Percentiles rank a stretch among this genome's conserved stretches.
Evolutionary conservation across 2,113 vertebrate genomes (phyloP).

Genomic region (Climacteris rufus): DNA sequence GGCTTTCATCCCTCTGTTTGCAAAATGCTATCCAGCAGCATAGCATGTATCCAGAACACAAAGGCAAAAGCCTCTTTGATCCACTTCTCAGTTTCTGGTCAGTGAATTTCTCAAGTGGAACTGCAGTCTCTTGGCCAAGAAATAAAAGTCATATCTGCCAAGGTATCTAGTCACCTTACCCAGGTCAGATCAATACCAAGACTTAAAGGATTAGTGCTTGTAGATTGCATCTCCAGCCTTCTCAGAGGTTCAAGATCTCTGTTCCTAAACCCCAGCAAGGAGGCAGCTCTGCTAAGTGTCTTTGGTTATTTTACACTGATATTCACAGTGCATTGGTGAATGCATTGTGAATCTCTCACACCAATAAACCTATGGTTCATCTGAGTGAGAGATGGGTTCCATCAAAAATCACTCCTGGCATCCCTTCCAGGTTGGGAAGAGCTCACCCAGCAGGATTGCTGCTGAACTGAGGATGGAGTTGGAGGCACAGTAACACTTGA

Average conservation of each 20-base stretch:
- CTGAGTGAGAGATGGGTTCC: background rate
- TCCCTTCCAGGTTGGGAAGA: background rate
- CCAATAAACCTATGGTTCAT: background rate
- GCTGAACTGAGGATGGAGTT: rapidly evolving
- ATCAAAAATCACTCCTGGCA: background rate
- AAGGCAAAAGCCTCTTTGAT: background rate
- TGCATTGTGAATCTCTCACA: background rate
- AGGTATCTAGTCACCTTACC: background rate
- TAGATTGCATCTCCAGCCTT: background rate
- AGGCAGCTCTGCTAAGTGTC: background rate
- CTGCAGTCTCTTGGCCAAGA: background rate
- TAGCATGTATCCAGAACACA: background rate
- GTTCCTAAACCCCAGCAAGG: background rate
- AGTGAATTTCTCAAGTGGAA: background rate
- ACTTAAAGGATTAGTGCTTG: background rate
- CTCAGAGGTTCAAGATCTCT: background rate
- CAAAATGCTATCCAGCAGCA: background rate
- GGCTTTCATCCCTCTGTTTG: background rate
- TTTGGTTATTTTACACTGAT: background rate
- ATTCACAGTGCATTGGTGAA: background rate
- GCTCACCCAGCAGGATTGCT: background rate
- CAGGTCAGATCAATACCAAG: background rate
- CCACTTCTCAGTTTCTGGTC: background rate
- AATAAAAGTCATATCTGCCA: rapidly evolving
- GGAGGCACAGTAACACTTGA: background rate